phyloP scores from a whole-genome alignment of 2,888 invertebrate genomes.

The Exephanes ischioxanthus region DNA sequence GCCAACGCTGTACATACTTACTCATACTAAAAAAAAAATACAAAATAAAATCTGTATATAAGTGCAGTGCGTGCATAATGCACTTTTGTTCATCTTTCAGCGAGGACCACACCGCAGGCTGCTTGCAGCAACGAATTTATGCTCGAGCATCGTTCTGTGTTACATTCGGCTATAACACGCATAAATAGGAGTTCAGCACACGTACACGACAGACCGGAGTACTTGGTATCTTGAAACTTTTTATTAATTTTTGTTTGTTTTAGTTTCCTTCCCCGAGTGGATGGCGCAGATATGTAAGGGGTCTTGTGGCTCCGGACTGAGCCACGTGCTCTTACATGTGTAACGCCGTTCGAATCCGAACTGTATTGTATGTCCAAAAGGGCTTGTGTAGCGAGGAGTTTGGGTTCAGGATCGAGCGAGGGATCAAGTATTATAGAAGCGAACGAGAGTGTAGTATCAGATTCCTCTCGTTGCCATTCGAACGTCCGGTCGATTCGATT shows the following conservation, averaged over 20 bases:
- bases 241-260: conserved; percentile 9
- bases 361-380: conserved; percentile 12
- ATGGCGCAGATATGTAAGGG: conserved; percentile 39
- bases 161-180: conserved; percentile 58
- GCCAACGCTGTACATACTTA: conserved; percentile 51
- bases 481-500: conserved; percentile 60
- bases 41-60: neutral
- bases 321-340: conserved; percentile 54
- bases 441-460: conserved; percentile 54
- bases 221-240: conserved; percentile 31
- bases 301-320: conserved; percentile 27
- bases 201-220: neutral
- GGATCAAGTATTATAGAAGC: conserved; percentile 43
- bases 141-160: conserved; percentile 47
- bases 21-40: neutral
- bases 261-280: neutral
- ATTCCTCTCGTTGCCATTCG: conserved; percentile 64
- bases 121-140: conserved; percentile 61
- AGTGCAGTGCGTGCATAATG: conserved; percentile 43
- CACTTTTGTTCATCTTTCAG: conserved; percentile 46
- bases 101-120: conserved; percentile 61
- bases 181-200: conserved; percentile 53
- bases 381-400: conserved; percentile 2
- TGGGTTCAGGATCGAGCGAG: conserved; percentile 37
- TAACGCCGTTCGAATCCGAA: conserved; percentile 49